Base-by-base conservation (phyloP, 53 echinoderm and acorn worm genomes). In the Apostichopus leukothele region DNA sequence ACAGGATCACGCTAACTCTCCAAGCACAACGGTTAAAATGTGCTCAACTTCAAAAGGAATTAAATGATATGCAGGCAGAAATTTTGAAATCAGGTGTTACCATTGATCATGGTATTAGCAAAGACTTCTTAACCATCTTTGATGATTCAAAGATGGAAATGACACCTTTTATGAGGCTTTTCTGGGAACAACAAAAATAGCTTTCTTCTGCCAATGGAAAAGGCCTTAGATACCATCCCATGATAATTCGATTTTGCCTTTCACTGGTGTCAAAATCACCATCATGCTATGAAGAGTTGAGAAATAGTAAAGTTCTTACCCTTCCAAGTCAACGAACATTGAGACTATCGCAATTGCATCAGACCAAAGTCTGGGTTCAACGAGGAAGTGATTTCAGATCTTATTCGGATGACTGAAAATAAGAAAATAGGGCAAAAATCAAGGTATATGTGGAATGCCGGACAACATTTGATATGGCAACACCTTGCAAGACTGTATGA, bases 271-370 rank as follows among this genome's bases (percentile, higher is more conserved):
- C 76, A 76, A 76, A 76, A 76, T 76, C 76, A 76, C 76, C 76
- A 22, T 76, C 76, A 76, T 76, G 76, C 25, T 76, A 76, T 76
- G 76, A 76, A 76, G 76, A 76, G 76, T 9, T 76, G 12, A 76
- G 51, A 76, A 76, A 76, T 76, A 76, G 76, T 26, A 76, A 76
- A 22, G 76, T 76, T 76, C 76, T 76, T 25, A 76, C 76, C 76
- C 76, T 76, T 26, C 76, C 76, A 5, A 76, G 76, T 26, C 76
- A 76, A 76, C 19, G 76, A 76, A 76, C 76, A 76, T 76, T 76
- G 76, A 76, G 76, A 76, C 76, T 76, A 76, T 76, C 76, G 76
- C 25, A 76, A 76, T 22, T 76, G 76, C 22, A 76, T 76, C 76
- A 76, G 9, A 26, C 76, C 76, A 76, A 76, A 26, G 23, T 26